Evolutionary conservation across 2,888 invertebrate genomes (phyloP).

Genomic region (Erebia ligea): DNA sequence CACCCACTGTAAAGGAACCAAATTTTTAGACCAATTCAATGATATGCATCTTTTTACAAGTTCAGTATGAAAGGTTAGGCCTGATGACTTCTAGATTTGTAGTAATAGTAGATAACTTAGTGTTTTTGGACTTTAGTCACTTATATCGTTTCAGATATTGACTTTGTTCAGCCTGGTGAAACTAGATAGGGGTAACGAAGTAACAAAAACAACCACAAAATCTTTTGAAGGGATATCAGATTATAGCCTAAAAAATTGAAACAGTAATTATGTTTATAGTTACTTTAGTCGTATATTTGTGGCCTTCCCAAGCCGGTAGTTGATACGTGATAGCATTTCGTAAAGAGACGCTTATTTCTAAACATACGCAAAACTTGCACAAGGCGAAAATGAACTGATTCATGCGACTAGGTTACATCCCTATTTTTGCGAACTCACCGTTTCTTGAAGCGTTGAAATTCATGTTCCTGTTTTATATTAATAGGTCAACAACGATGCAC

Average conservation of each 20-base stretch:
- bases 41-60: neutral
- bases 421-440: constrained; percentile 53
- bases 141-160: too few relatives aligned
- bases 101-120: too few relatives aligned
- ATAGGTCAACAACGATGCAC: constrained; percentile 47
- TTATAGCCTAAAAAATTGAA: too few relatives aligned
- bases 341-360: constrained; percentile 1
- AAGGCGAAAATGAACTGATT: neutral
- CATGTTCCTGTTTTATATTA: constrained; percentile 54
- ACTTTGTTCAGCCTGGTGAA: too few relatives aligned
- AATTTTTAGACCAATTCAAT: too few relatives aligned
- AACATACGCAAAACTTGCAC: constrained; percentile 16
- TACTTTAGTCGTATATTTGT: neutral
- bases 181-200: too few relatives aligned
- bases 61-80: neutral
- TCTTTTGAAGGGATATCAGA: too few relatives aligned
- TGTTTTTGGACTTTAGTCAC: too few relatives aligned
- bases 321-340: constrained; percentile 2
- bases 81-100: neutral
- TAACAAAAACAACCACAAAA: too few relatives aligned
- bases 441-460: constrained; percentile 80
- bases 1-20: constrained; percentile 52
- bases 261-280: neutral
- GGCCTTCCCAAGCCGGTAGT: neutral
- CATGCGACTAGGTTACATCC: constrained; percentile 10